Conservation (phyloP, 2,113 vertebrate species). For the Microtus oregoni region DNA sequence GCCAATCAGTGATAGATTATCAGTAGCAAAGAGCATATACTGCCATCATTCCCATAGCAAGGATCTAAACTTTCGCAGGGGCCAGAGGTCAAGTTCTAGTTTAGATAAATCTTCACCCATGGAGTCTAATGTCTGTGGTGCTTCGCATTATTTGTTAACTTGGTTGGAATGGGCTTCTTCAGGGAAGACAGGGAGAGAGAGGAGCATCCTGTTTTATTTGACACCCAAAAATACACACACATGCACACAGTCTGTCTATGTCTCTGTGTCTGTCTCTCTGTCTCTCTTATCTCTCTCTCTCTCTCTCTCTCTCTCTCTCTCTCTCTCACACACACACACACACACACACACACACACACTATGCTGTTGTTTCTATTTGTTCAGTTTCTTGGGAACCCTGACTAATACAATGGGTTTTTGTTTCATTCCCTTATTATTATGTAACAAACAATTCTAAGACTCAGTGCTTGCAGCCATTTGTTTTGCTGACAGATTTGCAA, state of each 20-base stretch:
- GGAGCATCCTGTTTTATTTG: background rate
- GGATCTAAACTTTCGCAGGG: background rate
- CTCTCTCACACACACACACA: background rate
- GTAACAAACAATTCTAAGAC: background rate
- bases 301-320: background rate
- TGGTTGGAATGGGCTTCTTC: background rate
- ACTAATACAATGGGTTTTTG: background rate
- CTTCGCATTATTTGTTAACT: background rate
- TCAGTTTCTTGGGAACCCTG: background rate
- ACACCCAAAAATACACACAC: background rate
- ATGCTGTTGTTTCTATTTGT: background rate
- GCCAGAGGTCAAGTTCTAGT: background rate
- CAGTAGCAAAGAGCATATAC: background rate
- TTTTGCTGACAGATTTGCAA: background rate
- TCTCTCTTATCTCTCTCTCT: background rate
- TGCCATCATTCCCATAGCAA: background rate
- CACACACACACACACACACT: background rate
- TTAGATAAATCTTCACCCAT: constrained; percentile 6
- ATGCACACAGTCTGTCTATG: too few relatives aligned
- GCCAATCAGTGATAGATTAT: background rate
- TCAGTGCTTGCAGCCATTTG: background rate
- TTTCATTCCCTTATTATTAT: background rate
- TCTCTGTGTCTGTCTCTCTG: too few relatives aligned
- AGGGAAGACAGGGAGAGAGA: background rate
- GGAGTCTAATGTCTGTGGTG: background rate